These are phyloP conservation scores for Drosophila bifasciata DNA, from an alignment of 1,140 invertebrate genomes.

Conservation along the genomic window DNA sequence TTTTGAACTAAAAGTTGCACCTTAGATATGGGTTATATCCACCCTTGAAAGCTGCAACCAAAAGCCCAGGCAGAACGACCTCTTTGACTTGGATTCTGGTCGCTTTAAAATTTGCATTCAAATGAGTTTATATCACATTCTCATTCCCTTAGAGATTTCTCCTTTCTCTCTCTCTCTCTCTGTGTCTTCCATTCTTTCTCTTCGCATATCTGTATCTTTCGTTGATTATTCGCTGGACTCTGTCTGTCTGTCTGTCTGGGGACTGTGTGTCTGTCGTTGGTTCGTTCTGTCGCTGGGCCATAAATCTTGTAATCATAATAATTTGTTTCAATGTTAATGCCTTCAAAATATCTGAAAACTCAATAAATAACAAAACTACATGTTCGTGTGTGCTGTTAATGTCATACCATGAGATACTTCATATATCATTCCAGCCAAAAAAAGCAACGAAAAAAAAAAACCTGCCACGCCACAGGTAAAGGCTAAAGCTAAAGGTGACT, in stretches of 20 bases:
- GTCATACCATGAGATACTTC: constrained; percentile 84
- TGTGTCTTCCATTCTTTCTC: constrained; percentile 10
- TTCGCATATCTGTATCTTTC: background rate
- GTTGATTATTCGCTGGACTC: background rate
- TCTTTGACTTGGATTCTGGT: too few relatives aligned
- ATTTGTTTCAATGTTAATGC: constrained; percentile 84
- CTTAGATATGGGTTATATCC: too few relatives aligned
- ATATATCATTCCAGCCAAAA: constrained; percentile 78
- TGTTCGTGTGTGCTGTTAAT: constrained; percentile 83
- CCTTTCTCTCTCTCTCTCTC: constrained; percentile 1
- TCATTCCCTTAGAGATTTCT: too few relatives aligned
- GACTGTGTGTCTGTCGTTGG: too few relatives aligned
- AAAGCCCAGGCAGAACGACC: too few relatives aligned
- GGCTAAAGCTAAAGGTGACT: constrained; percentile 62
- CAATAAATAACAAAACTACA: constrained; percentile 84
- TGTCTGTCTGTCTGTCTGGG: constrained; percentile 3
- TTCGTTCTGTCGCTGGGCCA: constrained; percentile 63
- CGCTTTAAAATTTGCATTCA: too few relatives aligned
- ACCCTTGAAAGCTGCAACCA: too few relatives aligned
- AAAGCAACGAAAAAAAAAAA: constrained; percentile 29
- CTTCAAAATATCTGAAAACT: constrained; percentile 84
- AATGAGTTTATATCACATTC: too few relatives aligned
- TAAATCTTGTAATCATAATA: constrained; percentile 84
- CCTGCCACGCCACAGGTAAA: constrained; percentile 45
- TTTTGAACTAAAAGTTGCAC: too few relatives aligned